Conservation (phyloP, 2,888 invertebrate species). For the Deilephila porcellus region DNA sequence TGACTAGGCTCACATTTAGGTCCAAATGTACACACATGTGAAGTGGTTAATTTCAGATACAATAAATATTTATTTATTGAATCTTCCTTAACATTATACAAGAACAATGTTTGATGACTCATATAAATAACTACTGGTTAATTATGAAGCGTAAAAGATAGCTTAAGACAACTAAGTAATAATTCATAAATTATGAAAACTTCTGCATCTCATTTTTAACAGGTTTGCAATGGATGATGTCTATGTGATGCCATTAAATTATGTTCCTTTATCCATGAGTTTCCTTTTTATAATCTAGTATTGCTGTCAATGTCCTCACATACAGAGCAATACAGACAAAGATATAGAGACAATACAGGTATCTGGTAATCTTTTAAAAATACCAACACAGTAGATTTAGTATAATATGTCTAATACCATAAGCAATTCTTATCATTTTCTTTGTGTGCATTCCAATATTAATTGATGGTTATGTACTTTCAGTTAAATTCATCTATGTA, state of each 20-base stretch:
- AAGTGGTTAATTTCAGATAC: slow-evolving; percentile 11
- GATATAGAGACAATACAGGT: no score
- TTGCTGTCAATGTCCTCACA: no score
- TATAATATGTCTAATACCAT: no score
- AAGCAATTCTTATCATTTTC: no score
- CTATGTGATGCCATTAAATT: not conserved
- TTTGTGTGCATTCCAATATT: no score
- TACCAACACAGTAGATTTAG: no score
- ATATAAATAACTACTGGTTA: slow-evolving; percentile 6
- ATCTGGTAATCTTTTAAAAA: no score
- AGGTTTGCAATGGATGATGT: not conserved
- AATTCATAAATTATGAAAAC: not conserved
- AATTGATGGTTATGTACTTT: not conserved
- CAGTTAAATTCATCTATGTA: not conserved
- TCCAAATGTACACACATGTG: not conserved
- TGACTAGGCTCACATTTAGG: not conserved
- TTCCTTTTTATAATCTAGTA: no score
- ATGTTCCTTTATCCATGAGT: not conserved
- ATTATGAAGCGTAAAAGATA: not conserved
- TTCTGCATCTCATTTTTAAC: not conserved
- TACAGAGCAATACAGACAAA: no score
- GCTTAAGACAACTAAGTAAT: not conserved
- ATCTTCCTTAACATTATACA: slow-evolving; percentile 9
- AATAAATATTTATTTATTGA: not conserved
- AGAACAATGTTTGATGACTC: slow-evolving; percentile 12